phyloP scores from a whole-genome alignment of 2,113 vertebrate genomes.

The Jacana jacana region DNA sequence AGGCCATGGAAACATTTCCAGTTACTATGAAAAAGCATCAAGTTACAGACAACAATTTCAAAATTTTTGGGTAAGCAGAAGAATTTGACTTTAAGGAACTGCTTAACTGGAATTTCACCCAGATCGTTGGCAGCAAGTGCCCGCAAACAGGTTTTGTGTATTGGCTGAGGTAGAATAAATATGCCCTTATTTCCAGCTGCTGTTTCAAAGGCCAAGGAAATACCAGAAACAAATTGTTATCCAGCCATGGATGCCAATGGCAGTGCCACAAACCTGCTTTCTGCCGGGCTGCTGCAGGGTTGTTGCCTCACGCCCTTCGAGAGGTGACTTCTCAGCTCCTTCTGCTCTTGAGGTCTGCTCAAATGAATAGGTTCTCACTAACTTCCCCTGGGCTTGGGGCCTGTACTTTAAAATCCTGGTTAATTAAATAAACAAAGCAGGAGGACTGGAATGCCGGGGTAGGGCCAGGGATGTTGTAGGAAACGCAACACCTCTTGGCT shows the following conservation, averaged over 20 bases:
- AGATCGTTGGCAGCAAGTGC: slow-evolving; percentile 15
- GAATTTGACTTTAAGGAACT: slow-evolving; percentile 63
- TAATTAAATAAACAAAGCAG: neutral
- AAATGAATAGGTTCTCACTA: neutral
- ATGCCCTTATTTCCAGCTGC: slow-evolving; percentile 25
- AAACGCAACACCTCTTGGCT: neutral
- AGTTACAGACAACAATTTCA: slow-evolving; percentile 45
- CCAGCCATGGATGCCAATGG: neutral
- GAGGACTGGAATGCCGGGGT: neutral
- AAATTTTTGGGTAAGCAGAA: slow-evolving; percentile 31
- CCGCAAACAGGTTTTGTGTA: slow-evolving; percentile 37
- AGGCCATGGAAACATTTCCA: slow-evolving; percentile 50
- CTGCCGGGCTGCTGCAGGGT: neutral
- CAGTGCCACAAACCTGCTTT: neutral
- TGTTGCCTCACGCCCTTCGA: neutral
- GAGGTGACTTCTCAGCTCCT: neutral
- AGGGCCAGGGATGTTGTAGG: neutral
- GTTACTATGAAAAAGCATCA: slow-evolving; percentile 11
- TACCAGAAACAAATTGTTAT: neutral
- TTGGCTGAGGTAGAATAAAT: slow-evolving; percentile 41
- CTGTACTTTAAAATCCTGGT: neutral
- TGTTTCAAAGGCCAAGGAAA: slow-evolving; percentile 34
- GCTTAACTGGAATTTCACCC: slow-evolving; percentile 51
- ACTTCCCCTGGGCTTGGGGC: neutral
- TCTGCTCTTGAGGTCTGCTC: neutral